Evolutionary conservation across 2,113 vertebrate genomes (phyloP).

Genomic region (Vombatus ursinus): DNA sequence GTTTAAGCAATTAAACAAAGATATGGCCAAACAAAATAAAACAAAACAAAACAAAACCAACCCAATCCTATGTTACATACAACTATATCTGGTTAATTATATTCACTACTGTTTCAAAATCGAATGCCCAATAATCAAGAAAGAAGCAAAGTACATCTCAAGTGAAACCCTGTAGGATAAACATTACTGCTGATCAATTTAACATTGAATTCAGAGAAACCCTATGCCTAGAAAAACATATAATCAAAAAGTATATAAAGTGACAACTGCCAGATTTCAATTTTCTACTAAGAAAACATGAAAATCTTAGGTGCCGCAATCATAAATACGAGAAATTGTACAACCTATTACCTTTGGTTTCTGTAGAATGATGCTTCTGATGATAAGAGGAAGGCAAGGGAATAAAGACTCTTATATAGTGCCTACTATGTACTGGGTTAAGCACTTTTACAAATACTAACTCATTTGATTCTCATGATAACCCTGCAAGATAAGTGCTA

Average conservation of each 20-base stretch:
- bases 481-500: neutral
- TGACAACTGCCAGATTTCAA: neutral
- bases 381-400: neutral
- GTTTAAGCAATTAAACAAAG: slow-evolving; percentile 25
- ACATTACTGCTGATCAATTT: slow-evolving; percentile 21
- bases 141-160: slow-evolving; percentile 39
- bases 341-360: slow-evolving; percentile 36
- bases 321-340: slow-evolving; percentile 4
- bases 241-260: slow-evolving; percentile 19
- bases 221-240: slow-evolving; percentile 1
- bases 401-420: neutral
- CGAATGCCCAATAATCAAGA: slow-evolving; percentile 32
- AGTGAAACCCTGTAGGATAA: slow-evolving; percentile 39
- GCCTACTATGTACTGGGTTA: neutral
- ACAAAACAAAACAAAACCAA: neutral
- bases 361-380: slow-evolving; percentile 14
- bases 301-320: neutral
- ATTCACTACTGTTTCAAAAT: slow-evolving; percentile 20
- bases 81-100: slow-evolving; percentile 52
- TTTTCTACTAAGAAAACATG: slow-evolving; percentile 14
- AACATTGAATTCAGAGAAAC: slow-evolving; percentile 10
- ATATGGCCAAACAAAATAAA: neutral
- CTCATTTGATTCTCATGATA: neutral
- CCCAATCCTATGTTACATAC: neutral
- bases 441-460: neutral